Evolutionary conservation across 2,888 invertebrate species (phyloP), one percentile per base, ranked within the genome.

Genomic region (Pardosa pseudoannulata): DNA sequence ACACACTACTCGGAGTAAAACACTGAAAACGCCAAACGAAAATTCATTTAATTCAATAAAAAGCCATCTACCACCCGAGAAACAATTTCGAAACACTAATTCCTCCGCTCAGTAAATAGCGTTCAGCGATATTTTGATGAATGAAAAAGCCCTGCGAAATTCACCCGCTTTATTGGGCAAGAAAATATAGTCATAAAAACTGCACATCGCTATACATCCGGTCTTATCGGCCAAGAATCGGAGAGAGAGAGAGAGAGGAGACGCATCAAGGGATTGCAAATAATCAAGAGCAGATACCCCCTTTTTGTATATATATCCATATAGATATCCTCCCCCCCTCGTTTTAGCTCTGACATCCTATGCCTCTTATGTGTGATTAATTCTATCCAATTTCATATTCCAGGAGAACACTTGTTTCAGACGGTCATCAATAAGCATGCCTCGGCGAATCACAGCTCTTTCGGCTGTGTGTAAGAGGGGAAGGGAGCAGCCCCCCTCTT

Each of bases 311-410:
- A 28, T 46, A 56, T 64, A 64, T 68, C 74, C 29, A 73, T 81
- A 74, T 81, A 81, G 50, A 74, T 80, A 80, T 32, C 50, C 62
- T 71, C 19, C 36, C 31, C 56, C 3, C n/a, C 27, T 72, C 65
- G 65, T 73, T 81, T 81, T 70, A 81, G 74, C 73, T 62, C 70
- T 74, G 81, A 81, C 81, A 74, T 81, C 62, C 74, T 67, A 70
- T 68, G 81, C 83, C 78, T 78, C 78, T 78, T 79, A 85, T 85
- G 83, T 79, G 83, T 85, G 83, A 85, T 85, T 85, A 85, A 85
- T 85, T 71, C 83, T 50, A 73, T 79, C 78, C 83, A 85, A 85
- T 85, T 85, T 85, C 83, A 85, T 85, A 85, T 85, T 85, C 83
- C 78, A 31, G 50, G 65, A 50, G 83, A 85, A 85, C 83, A 85